Conservation (phyloP, 2,888 invertebrate species). For the Pachydiplax longipennis region DNA sequence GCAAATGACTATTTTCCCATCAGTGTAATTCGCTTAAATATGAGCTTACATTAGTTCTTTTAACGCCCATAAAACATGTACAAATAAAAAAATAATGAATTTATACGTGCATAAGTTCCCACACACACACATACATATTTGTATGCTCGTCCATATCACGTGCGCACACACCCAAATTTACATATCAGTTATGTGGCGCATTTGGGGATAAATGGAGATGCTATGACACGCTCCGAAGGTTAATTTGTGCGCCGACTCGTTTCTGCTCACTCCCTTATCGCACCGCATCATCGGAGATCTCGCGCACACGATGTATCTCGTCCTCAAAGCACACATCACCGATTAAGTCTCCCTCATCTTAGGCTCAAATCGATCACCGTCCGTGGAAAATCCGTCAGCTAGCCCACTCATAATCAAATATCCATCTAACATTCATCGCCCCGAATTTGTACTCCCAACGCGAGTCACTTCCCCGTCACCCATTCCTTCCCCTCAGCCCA, state of each 20-base stretch:
- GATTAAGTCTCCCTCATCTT: neutral
- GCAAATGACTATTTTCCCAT: neutral
- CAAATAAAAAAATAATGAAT: neutral
- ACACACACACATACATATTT: neutral
- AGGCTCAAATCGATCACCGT: neutral
- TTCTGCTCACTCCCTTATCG: neutral
- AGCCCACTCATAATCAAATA: neutral
- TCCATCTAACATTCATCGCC: neutral
- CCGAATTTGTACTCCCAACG: neutral
- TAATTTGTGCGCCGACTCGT: neutral
- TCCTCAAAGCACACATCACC: neutral
- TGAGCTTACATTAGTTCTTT: neutral
- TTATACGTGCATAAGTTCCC: neutral
- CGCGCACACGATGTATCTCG: too few relatives aligned
- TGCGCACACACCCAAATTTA: neutral
- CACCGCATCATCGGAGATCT: neutral
- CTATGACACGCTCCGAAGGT: neutral
- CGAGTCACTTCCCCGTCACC: neutral
- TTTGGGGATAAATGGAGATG: neutral
- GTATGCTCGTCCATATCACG: neutral
- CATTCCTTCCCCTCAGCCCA: neutral
- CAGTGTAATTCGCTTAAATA: neutral
- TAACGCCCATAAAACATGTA: neutral
- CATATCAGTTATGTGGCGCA: neutral
- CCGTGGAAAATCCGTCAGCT: neutral